phyloP scores from a whole-genome alignment of 2,113 vertebrate species.

The Oxyura jamaicensis region DNA sequence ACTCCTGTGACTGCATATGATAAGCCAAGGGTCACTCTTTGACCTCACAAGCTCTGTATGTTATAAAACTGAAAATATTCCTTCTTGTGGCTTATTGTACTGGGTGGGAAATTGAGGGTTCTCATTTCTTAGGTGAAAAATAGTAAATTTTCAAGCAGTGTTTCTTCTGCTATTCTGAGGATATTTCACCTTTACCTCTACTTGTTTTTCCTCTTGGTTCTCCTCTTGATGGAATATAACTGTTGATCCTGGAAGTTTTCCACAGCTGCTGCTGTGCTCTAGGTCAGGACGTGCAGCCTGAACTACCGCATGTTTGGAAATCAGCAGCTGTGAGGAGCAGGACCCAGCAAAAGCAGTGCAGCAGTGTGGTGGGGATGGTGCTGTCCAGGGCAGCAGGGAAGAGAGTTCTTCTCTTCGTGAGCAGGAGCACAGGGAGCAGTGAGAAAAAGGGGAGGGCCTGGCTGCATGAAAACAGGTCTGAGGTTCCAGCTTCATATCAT shows the following conservation, averaged over 20 bases:
- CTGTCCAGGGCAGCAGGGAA: not conserved
- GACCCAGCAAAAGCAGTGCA: not conserved
- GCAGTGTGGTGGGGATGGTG: fast-evolving
- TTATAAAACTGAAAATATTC: not conserved
- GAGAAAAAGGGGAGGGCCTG: not conserved
- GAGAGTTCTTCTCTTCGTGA: not conserved
- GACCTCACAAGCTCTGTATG: not conserved
- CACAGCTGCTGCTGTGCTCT: not conserved
- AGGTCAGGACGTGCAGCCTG: not conserved
- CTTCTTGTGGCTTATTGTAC: not conserved
- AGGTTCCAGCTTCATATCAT: not conserved
- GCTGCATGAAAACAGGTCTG: not conserved
- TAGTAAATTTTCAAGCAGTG: not conserved
- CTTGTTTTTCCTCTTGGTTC: not conserved
- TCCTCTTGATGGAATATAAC: not conserved
- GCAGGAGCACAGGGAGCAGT: not conserved
- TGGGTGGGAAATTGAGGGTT: not conserved
- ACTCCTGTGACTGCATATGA: not conserved
- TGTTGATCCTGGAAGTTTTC: not conserved
- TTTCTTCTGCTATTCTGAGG: not conserved
- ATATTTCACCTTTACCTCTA: not conserved
- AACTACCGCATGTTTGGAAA: not conserved
- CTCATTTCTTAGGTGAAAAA: not conserved
- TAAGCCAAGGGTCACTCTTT: not conserved
- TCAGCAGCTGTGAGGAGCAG: not conserved